phyloP scores from a whole-genome alignment of 2,797 vertebrate genomes.

The Melanotaenia nigrans region DNA sequence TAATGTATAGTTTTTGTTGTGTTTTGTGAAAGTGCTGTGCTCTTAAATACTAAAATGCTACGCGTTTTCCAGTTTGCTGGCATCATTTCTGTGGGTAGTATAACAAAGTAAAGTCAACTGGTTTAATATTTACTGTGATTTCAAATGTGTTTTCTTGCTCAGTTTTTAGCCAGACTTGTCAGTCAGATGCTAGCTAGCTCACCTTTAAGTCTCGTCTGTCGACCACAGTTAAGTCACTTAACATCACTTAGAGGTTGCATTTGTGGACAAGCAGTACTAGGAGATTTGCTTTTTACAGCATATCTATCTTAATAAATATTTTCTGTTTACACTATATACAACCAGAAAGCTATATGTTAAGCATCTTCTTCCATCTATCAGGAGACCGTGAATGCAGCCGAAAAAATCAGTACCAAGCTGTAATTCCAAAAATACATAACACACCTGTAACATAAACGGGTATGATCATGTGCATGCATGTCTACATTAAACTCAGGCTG shows the following conservation, averaged over 20 bases:
- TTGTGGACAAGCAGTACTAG: not conserved
- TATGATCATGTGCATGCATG: not conserved
- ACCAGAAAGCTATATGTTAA: conserved; percentile 11
- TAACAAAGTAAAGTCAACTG: not conserved
- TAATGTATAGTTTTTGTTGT: not conserved
- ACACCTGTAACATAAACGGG: conserved; percentile 17
- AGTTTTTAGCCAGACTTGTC: not conserved
- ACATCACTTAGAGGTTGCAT: not conserved
- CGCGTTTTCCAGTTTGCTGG: not conserved
- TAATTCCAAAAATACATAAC: conserved; percentile 37
- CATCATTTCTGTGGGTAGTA: not conserved
- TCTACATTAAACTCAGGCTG: not conserved
- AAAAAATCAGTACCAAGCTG: conserved; percentile 25
- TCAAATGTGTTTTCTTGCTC: not conserved
- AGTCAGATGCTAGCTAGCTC: not conserved
- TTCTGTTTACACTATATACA: conserved; percentile 12
- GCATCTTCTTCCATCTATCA: conserved; percentile 29
- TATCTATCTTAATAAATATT: not conserved
- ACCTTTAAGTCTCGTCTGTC: no score
- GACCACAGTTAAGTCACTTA: not conserved
- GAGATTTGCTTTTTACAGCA: not conserved
- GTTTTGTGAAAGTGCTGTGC: not conserved
- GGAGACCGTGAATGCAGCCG: conserved; percentile 9
- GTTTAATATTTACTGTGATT: not conserved
- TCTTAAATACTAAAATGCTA: not conserved